phyloP scores from a whole-genome alignment of 2,113 vertebrate species.

The Equus quagga region DNA sequence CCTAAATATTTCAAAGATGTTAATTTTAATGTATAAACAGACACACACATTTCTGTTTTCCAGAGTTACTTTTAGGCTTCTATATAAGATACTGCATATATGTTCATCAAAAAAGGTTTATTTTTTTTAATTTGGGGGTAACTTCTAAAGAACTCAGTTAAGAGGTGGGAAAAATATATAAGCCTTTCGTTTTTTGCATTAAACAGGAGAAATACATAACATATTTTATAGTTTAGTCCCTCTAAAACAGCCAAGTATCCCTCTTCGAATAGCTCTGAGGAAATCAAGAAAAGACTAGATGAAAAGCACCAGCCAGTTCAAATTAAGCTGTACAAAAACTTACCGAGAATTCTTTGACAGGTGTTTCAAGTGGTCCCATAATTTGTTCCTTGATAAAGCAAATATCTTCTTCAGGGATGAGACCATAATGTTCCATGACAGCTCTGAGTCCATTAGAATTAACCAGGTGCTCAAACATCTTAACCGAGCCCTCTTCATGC shows the following conservation, averaged over 20 bases:
- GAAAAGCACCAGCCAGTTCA: background rate
- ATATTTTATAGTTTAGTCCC: background rate
- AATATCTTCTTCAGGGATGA: slow-evolving; percentile 92
- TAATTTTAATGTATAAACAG: slow-evolving; percentile 12
- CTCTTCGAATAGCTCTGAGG: background rate
- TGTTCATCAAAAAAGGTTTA: background rate
- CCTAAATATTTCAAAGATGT: slow-evolving; percentile 20
- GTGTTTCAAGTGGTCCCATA: slow-evolving; percentile 86
- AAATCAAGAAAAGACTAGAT: background rate
- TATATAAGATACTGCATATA: slow-evolving; percentile 31
- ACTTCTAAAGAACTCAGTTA: slow-evolving; percentile 32
- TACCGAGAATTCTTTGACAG: slow-evolving; percentile 51
- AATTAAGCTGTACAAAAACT: slow-evolving; percentile 59
- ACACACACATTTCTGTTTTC: background rate
- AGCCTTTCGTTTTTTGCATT: background rate
- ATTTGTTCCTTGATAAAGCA: slow-evolving; percentile 97
- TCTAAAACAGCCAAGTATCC: background rate
- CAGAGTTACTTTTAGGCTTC: slow-evolving; percentile 1
- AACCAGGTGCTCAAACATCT: slow-evolving; percentile 96
- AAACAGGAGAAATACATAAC: background rate
- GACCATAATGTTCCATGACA: slow-evolving; percentile 89
- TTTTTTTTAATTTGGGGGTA: background rate
- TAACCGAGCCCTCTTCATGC: slow-evolving; percentile 94
- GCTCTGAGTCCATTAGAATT: slow-evolving; percentile 87
- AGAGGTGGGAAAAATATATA: background rate